Percentiles rank a stretch among this genome's conserved stretches.
Conservation (phyloP, 2,113 vertebrate genomes). For the Carassius gibelio region DNA sequence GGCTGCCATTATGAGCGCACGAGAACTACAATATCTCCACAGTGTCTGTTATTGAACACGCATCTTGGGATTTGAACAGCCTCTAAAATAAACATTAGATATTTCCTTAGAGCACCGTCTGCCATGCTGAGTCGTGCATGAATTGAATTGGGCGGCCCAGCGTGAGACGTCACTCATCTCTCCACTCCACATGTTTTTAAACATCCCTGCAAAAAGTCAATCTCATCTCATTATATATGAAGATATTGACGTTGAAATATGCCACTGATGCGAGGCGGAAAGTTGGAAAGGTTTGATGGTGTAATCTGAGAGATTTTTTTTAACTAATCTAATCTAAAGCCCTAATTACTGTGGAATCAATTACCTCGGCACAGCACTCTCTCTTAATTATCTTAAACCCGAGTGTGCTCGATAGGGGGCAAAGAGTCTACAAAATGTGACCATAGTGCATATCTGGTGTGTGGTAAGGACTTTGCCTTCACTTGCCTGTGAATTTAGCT, state of each 20-base stretch:
- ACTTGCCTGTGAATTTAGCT: slow-evolving; percentile 25
- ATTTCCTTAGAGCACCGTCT: slow-evolving; percentile 66
- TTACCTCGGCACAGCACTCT: slow-evolving; percentile 42
- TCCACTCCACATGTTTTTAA: slow-evolving; percentile 55
- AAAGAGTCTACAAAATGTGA: slow-evolving; percentile 11
- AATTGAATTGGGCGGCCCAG: slow-evolving; percentile 67
- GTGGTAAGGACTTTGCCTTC: not conserved
- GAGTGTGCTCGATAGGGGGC: not conserved
- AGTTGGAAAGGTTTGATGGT: slow-evolving; percentile 5
- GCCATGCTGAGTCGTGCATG: slow-evolving; percentile 66
- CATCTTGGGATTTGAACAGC: slow-evolving; percentile 59
- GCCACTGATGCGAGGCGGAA: not conserved
- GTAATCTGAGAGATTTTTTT: not conserved
- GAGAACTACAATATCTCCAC: slow-evolving; percentile 56
- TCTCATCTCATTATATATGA: slow-evolving; percentile 50
- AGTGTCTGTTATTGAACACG: slow-evolving; percentile 58
- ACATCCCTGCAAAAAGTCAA: slow-evolving; percentile 49
- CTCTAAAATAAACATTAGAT: slow-evolving; percentile 69
- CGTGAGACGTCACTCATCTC: slow-evolving; percentile 69
- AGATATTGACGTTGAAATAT: slow-evolving; percentile 51
- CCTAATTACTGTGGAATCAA: slow-evolving; percentile 50
- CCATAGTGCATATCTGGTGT: slow-evolving; percentile 7
- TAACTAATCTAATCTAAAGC: slow-evolving; percentile 39
- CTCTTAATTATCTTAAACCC: slow-evolving; percentile 38
- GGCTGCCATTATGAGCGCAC: slow-evolving; percentile 50